A percentile compares a stretch with the other conserved stretches of the same genome.
These are phyloP conservation scores for Drosophila ercepeae DNA, from an alignment of 1,140 invertebrate species.

Conservation along the genomic window DNA sequence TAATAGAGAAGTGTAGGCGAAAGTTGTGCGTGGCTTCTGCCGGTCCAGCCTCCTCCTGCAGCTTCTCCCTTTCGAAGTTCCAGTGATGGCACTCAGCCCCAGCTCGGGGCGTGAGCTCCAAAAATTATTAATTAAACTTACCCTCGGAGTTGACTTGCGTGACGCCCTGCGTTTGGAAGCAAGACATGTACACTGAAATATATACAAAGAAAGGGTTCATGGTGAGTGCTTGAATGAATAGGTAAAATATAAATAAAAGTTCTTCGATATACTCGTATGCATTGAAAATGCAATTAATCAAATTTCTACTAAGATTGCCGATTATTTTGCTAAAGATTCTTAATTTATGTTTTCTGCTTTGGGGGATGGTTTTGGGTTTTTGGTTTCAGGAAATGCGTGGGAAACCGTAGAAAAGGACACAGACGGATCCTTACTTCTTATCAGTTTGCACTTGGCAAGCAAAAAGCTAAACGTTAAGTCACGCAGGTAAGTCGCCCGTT, in stretches of 20 bases:
- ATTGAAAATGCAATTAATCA: conserved; percentile 56
- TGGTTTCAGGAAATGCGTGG: neutral
- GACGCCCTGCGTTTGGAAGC: conserved; percentile 58
- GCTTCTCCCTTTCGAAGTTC: neutral
- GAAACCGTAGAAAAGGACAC: neutral
- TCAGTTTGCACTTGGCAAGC: conserved; percentile 55
- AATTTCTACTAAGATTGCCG: neutral
- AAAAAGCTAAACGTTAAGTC: conserved; percentile 41
- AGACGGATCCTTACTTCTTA: conserved; percentile 48
- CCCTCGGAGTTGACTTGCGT: conserved; percentile 77
- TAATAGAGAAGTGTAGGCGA: conserved; percentile 66
- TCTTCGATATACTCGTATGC: conserved; percentile 15
- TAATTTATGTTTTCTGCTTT: neutral
- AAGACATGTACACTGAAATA: conserved; percentile 68
- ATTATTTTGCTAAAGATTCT: neutral
- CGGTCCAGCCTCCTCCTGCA: neutral
- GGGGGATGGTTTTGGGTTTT: neutral
- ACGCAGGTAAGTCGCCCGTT: conserved; percentile 32
- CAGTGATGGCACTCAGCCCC: neutral
- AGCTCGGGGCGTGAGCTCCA: conserved; percentile 32
- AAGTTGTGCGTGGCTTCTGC: conserved; percentile 38
- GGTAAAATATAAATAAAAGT: conserved; percentile 27
- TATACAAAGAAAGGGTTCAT: conserved; percentile 4
- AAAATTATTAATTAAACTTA: conserved; percentile 84
- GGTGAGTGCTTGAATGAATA: neutral